A percentile compares a stretch with the other conserved stretches of the same genome.
Evolutionary conservation across 2,797 vertebrate genomes (phyloP).

Genomic region (Sebastes elongatus): DNA sequence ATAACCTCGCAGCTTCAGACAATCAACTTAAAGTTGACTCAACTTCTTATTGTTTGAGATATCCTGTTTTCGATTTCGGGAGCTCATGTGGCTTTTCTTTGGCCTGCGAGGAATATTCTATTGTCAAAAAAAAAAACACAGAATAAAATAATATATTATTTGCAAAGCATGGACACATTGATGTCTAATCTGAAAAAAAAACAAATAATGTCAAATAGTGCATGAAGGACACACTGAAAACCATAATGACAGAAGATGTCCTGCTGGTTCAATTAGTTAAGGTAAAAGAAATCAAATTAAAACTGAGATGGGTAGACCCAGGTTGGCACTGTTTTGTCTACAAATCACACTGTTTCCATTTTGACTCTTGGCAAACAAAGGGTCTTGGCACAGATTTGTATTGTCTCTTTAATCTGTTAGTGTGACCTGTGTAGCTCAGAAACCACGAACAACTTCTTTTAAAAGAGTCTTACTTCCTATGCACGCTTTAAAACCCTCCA

Average conservation of each 20-base stretch:
- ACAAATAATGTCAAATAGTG: neutral
- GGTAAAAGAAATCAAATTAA: neutral
- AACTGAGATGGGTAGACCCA: neutral
- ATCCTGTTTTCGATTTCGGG: constrained; percentile 83
- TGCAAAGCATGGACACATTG: neutral
- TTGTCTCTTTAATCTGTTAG: constrained; percentile 26
- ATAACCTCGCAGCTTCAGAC: constrained; percentile 71
- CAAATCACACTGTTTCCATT: constrained; percentile 40
- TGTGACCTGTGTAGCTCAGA: constrained; percentile 35
- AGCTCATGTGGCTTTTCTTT: constrained; percentile 30
- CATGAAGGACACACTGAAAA: neutral
- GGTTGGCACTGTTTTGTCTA: constrained; percentile 40
- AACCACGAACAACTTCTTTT: constrained; percentile 43
- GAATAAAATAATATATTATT: neutral
- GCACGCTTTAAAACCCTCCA: constrained; percentile 30
- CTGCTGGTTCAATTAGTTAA: neutral
- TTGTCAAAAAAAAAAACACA: constrained; percentile 1
- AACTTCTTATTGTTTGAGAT: constrained; percentile 79
- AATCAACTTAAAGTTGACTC: constrained; percentile 71
- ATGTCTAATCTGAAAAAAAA: neutral
- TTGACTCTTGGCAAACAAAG: constrained; percentile 39
- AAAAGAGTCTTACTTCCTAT: constrained; percentile 50
- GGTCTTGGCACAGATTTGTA: constrained; percentile 14
- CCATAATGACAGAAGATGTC: neutral
- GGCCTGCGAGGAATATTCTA: constrained; percentile 20